A percentile compares a stretch with the other conserved stretches of the same genome.
Conservation (phyloP, 2,113 vertebrate species). For the Apaloderma vittatum region DNA sequence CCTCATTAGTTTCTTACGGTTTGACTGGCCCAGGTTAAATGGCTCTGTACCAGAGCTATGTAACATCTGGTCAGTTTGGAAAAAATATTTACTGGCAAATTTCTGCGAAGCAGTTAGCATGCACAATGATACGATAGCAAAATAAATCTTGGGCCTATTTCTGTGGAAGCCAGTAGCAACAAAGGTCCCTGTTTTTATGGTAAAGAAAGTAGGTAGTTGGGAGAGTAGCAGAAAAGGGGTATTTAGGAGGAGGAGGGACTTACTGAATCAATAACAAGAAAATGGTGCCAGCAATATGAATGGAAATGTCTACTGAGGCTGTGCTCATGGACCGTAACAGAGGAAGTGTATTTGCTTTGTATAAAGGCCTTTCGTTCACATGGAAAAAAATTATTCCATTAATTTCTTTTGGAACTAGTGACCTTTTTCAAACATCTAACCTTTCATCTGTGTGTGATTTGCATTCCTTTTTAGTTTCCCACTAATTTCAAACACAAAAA, state of each 20-base stretch:
- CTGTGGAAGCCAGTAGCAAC: neutral
- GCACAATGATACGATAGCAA: neutral
- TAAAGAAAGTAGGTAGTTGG: constrained; percentile 53
- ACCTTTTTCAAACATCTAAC: constrained; percentile 30
- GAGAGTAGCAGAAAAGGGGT: neutral
- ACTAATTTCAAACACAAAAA: neutral
- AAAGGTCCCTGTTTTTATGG: constrained; percentile 12
- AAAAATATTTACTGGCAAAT: neutral
- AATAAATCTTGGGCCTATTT: constrained; percentile 18
- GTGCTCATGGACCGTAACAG: constrained; percentile 19
- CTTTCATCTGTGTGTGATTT: constrained; percentile 12
- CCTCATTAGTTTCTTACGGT: neutral
- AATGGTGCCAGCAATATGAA: constrained; percentile 50
- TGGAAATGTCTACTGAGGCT: constrained; percentile 31
- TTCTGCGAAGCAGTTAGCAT: constrained; percentile 5
- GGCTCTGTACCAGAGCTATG: neutral
- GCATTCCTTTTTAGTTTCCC: constrained; percentile 11
- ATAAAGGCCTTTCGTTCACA: constrained; percentile 47
- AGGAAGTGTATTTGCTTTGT: constrained; percentile 61
- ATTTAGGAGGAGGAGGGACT: constrained; percentile 36
- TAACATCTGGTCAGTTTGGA: neutral
- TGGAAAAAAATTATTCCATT: constrained; percentile 43
- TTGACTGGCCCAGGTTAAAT: neutral
- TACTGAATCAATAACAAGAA: constrained; percentile 43
- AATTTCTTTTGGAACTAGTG: constrained; percentile 30